phyloP scores from a whole-genome alignment of 2,797 vertebrate species.

The Phataginus tricuspis region DNA sequence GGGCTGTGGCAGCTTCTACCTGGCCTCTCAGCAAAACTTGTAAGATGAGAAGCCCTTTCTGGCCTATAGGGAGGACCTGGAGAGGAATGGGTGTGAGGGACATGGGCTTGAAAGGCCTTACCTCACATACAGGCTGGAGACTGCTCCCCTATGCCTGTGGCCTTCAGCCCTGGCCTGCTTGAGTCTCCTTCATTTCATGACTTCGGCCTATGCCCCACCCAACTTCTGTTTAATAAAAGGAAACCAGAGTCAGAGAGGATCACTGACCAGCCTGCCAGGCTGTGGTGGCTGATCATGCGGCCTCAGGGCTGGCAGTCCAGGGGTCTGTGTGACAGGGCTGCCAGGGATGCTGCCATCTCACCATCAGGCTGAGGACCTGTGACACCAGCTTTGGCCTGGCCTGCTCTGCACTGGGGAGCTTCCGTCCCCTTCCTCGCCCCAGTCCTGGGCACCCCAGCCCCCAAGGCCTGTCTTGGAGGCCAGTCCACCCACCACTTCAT shows the following conservation, averaged over 20 bases:
- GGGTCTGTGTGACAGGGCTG: not conserved
- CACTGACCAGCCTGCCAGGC: not conserved
- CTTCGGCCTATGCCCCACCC: not conserved
- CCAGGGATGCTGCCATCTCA: too few species aligned
- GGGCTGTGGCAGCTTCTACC: not conserved
- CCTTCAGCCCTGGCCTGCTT: rapidly evolving
- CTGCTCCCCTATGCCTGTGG: not conserved
- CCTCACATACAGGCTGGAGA: rapidly evolving
- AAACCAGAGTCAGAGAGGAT: not conserved
- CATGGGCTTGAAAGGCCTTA: too few species aligned
- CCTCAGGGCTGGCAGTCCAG: not conserved
- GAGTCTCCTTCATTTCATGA: not conserved
- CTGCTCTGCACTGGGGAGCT: not conserved
- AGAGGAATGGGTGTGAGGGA: not conserved
- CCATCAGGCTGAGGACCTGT: not conserved
- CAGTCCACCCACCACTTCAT: not conserved
- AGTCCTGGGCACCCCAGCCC: not conserved
- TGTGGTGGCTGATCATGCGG: not conserved
- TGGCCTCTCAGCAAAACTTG: not conserved
- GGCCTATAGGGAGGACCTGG: too few species aligned
- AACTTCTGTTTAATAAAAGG: not conserved
- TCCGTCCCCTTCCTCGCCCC: not conserved
- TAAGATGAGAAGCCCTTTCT: not conserved
- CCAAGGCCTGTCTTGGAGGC: not conserved
- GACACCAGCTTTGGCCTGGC: not conserved